Percentiles rank a stretch among this genome's conserved stretches.
These are phyloP conservation scores for Rousettus leschenaultii DNA, from an alignment of 2,113 vertebrate genomes.

Conservation along the genomic window DNA sequence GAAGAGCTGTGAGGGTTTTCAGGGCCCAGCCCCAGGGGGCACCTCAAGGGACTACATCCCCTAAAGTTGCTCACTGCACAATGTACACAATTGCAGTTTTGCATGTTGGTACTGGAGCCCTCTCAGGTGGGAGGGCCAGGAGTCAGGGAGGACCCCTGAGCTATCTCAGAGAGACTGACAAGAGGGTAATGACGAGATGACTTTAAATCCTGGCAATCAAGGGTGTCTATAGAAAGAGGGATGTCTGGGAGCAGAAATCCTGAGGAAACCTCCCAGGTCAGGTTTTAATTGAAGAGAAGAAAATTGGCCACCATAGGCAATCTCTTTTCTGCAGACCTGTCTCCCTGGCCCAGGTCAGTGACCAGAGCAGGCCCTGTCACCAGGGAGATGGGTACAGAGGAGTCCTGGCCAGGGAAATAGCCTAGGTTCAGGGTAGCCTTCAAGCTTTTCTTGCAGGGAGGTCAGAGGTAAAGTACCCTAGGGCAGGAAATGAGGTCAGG, in stretches of 20 bases:
- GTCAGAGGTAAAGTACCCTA: neutral
- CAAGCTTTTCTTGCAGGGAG: rapidly evolving
- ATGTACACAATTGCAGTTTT: too few relatives aligned
- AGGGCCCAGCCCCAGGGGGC: neutral
- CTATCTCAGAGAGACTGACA: neutral
- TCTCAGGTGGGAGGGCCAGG: rapidly evolving
- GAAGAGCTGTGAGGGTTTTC: neutral
- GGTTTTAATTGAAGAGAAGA: neutral
- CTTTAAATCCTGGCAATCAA: neutral
- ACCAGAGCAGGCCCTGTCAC: neutral
- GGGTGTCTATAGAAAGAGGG: neutral
- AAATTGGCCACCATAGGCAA: neutral
- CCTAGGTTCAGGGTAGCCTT: neutral
- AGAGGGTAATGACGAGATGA: neutral
- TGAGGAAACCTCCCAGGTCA: too few relatives aligned
- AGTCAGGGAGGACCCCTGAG: neutral
- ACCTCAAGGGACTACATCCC: too few relatives aligned
- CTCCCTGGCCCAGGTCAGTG: neutral
- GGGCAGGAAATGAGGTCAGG: neutral
- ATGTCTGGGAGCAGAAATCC: neutral
- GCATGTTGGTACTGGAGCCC: neutral
- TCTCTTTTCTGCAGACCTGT: neutral
- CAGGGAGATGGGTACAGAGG: neutral
- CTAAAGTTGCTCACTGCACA: neutral
- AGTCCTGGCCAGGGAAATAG: neutral